Evolutionary conservation across 2,888 invertebrate species (phyloP), one percentile per base, ranked within the genome.

Genomic region (Amphimallon solstitiale): DNA sequence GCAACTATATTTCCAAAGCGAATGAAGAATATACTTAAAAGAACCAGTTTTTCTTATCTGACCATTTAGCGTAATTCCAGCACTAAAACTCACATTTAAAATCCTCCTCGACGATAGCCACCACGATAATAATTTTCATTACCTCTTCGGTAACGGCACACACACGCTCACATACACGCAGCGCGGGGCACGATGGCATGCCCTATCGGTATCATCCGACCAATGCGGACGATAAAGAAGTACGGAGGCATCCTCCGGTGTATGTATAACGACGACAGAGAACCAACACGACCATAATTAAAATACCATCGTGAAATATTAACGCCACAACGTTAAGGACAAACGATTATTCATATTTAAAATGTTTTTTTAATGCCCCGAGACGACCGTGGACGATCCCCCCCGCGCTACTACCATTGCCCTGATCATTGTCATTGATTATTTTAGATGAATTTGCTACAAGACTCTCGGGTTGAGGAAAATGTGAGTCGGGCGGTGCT

Each of bases 371-470:
- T 43, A 40, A 43, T 40, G 40, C 29, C 23, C 40, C n/a, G n/a
- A n/a, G 56, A 21, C 6, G 29, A 29, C 29, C 29, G 6, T 14
- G 23, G 43, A 40, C 48, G 48, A 12, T 7, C n/a, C 9, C 9
- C 19, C 21, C 48, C 21, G 10, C 48, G 29, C 2, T 43, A 46
- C 21, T n/a, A n/a, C 29, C 21, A 10, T 4, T 17, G 9, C 21
- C 15, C 56, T 40, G 56, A 56, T 56, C 56, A 56, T 56, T 56
- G 56, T 56, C 56, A 43, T 56, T 56, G 56, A 56, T 56, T 56
- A 56, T 56, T 56, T 56, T 56, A 56, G 56, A 56, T 56, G 56
- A 56, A 56, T 56, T 56, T 56, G 56, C 43, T 56, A 56, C 56
- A 56, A 56, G 56, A 56, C 56, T 56, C 23, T 29, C 21, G 40